Conservation (phyloP, 2,113 vertebrate genomes). For the Dolichotis patagonum region DNA sequence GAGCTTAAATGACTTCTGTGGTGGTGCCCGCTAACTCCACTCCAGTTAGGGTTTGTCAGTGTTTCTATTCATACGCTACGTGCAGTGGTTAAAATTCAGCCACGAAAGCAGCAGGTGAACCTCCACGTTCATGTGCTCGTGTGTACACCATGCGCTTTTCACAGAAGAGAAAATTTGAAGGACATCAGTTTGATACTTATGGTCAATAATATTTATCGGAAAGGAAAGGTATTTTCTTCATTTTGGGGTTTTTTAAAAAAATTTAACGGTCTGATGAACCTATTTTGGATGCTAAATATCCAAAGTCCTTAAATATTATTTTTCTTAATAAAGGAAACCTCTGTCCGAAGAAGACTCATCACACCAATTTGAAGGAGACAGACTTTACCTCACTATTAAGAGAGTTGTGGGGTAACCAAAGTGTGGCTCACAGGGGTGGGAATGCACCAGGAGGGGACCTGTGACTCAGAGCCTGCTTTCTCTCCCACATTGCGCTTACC, state of each 20-base stretch:
- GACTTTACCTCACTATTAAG: neutral
- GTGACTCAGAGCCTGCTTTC: neutral
- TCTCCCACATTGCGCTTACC: neutral
- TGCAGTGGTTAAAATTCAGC: constrained; percentile 60
- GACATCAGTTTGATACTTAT: neutral
- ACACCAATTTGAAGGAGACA: neutral
- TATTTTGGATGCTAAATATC: neutral
- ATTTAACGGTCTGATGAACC: neutral
- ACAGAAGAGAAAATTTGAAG: neutral
- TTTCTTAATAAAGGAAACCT: constrained; percentile 26
- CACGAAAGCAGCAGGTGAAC: constrained; percentile 44
- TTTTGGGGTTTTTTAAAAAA: neutral
- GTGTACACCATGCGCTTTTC: neutral
- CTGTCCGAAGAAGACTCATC: neutral
- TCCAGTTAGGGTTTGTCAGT: constrained; percentile 51
- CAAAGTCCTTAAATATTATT: neutral
- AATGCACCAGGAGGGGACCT: neutral
- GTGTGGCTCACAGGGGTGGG: neutral
- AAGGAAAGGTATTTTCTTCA: constrained; percentile 34
- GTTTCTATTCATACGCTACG: constrained; percentile 76
- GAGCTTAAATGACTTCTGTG: constrained; percentile 81
- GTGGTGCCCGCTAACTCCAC: constrained; percentile 69
- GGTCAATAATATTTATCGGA: neutral
- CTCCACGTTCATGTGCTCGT: no score
- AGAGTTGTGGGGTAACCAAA: neutral